Percentiles rank a stretch among this genome's conserved stretches.
Evolutionary conservation across 2,113 vertebrate species (phyloP).

Genomic region (Datnioides undecimradiatus): DNA sequence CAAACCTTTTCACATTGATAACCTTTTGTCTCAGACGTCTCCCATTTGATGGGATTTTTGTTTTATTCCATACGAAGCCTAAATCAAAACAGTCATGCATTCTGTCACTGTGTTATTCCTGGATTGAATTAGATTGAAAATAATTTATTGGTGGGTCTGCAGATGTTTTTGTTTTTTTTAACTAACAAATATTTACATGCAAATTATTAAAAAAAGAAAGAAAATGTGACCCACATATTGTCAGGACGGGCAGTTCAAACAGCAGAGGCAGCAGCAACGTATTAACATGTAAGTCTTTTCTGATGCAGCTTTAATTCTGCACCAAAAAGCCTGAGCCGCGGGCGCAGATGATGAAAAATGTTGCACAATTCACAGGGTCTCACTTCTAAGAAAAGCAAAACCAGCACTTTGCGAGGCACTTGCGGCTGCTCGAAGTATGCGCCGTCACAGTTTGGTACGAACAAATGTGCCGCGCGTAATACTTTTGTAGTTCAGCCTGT

Average conservation of each 20-base stretch:
- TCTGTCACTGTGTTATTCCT: too few relatives aligned
- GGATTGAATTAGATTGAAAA: too few relatives aligned
- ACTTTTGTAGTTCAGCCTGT: neutral
- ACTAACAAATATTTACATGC: too few relatives aligned
- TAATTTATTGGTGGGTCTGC: too few relatives aligned
- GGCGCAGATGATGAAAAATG: neutral
- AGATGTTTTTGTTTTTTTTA: too few relatives aligned
- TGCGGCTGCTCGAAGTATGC: neutral
- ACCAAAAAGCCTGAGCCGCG: neutral
- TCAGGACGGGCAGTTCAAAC: neutral
- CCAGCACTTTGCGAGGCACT: neutral
- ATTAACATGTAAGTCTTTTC: neutral
- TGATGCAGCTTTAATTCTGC: neutral
- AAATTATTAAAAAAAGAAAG: neutral
- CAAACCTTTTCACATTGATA: too few relatives aligned
- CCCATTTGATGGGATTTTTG: too few relatives aligned
- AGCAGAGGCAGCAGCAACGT: neutral
- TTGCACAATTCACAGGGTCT: neutral
- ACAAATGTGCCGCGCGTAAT: neutral
- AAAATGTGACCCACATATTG: neutral
- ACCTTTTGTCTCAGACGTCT: too few relatives aligned
- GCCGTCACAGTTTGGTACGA: neutral
- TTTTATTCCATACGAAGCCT: too few relatives aligned
- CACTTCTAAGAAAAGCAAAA: neutral
- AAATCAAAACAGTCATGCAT: too few relatives aligned